Evolutionary conservation across 2,113 vertebrate genomes (phyloP), one percentile per base, ranked within the genome.

Genomic region (Helogale parvula): DNA sequence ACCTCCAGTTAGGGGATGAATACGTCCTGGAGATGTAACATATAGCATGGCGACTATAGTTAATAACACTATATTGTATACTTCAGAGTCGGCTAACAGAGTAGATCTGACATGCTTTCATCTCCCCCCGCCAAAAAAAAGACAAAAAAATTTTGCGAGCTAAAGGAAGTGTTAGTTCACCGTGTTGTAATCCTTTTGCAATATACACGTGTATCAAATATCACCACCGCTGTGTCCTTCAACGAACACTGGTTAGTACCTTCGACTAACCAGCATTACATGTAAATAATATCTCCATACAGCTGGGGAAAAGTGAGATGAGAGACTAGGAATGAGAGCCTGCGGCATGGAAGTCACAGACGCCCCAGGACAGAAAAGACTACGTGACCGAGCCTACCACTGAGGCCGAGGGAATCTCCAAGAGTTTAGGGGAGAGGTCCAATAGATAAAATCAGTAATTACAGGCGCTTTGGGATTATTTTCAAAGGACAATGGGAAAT

Each of bases 401-500:
- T 57, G 63, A 25, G 9, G 3, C 14, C 1, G 1, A 68, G 31
- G 38, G n/a, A 29, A 23, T 60, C 66, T 81, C 79, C 50, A 23
- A 77, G 38, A 60, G 45, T 33, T 57, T 35, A 69, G 38, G 45
- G 11, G 33, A 80, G 16, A 72, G 54, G 35, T 41, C 74, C 33
- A 23, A n/a, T 69, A 10, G 65, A 52, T 33, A n/a, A 84, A 47
- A 35, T 47, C 2, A 11, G 35, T 71, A 80, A 66, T 88, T 72
- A 80, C 3, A 72, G 84, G 79, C 23, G 41, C 65, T 89, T 41
- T 50, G 23, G 45, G 47, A 68, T 74, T 60, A 60, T 68, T 74
- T 89, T 96, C 84, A 84, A 77, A 87, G 50, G 89, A 54, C 66
- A 69, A 17, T 60, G 66, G 47, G 45, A 96, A 94, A 38, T 69